Base-by-base conservation (phyloP, 1,140 invertebrate genomes). In the Oncopodura yosiiana region DNA sequence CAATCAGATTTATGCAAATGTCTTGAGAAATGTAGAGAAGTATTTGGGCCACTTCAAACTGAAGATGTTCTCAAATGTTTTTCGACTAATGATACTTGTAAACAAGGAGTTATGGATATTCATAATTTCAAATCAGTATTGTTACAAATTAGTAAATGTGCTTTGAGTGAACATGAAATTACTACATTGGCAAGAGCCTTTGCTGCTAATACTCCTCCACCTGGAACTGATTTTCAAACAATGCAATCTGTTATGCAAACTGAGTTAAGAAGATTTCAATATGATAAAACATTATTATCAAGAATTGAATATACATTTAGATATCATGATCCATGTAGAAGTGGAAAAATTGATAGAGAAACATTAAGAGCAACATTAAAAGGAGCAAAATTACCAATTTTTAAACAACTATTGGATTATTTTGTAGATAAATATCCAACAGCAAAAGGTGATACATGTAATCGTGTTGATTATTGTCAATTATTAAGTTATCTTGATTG, bases 151-250 rank as follows among this genome's bases (percentile, higher is more conserved):
- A 52, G 56, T 12, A 64, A 64, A 44, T 62, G 56, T 45, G 60
- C 24, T 4, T 26, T 64, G 34, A 62, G 60, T 45, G 62, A 64
- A 24, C 62, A 64, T 55, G 62, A 64, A 54, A 27, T 60, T 38
- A 29, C 49, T 29, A 64, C 62, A 5, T 32, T 64, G 11, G 37
- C 56, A 9, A 49, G 62, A 18, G 53, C 43, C 1, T 64, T 56
- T 45, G 55, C 59, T 29, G 60, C 56, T 23, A 42, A 58, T 23
- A 44, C 49, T 12, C 36, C 50, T 18, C 45, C 42, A 6, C 52
- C 56, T 8, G 62, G 53, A 24, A 50, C 56, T n/a, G 60, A 61
- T 45, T 61, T 50, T 42, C 44, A 51, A 44, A 61, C 60, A 14
- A 16, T 64, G 11, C 60, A 64, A 60, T 59, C 62, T 16, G 53